Evolutionary conservation across 2,888 invertebrate species (phyloP), one percentile per base, ranked within the genome.

Genomic region (Deladenus siricidicola): DNA sequence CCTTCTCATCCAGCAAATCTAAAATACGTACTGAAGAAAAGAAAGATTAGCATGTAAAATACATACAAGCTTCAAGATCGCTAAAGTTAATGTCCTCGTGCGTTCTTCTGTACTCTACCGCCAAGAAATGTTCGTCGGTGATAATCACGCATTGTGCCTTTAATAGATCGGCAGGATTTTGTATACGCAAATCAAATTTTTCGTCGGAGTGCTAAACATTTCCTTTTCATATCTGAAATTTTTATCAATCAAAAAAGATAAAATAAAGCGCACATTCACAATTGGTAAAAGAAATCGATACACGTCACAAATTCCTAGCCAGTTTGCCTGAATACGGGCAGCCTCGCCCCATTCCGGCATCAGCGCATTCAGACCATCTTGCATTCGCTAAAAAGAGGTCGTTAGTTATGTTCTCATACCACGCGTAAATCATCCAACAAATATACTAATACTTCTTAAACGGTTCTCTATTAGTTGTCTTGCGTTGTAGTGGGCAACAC

Each of bases 301-400:
- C 6, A 74, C 77, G 54, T 77, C 77, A 56, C 77, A 77, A 23
- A 59, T 65, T 21, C 82, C 82, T 43, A 83, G 81, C 83, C 83
- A 83, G 56, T 67, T 58, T 6, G 58, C 63, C 55, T 75, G 78
- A 54, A 76, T 71, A 51, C 67, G 71, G 1, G 74, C 73, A 26
- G 76, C 75, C 43, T 77, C 75, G 39, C 70, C 62, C 77, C 77
- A 77, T 48, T 74, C 70, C 8, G 57, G 53, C 17, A 64, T 56
- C 60, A 77, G 58, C 23, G 54, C 48, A 1, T 60, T 26, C 29
- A 77, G 60, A 1, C 76, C 78, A 17, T 74, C 72, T 26, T 63
- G 58, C 26, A 77, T 64, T 21, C 71, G 51, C 72, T 73, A 60
- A 43, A 62, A 58, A 49, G 14, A 17, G 14, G 4, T 23, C 30